Conservation (phyloP, 1,140 invertebrate species). For the Drosophila mojavensis region DNA sequence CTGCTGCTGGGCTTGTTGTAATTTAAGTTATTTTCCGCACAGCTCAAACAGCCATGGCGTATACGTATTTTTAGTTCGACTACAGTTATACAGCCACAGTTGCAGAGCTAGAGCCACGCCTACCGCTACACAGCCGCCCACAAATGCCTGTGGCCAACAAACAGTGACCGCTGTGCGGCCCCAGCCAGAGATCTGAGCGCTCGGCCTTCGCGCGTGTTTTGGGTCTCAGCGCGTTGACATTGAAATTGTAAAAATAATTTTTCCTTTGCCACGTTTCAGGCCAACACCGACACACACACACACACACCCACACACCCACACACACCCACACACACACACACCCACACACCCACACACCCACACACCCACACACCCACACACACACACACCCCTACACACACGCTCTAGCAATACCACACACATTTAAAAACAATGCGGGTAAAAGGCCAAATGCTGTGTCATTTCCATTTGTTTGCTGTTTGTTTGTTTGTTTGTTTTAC, state of each 20-base stretch:
- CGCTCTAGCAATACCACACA: not conserved
- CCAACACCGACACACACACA: constrained; percentile 18
- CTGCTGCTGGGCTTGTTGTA: constrained; percentile 46
- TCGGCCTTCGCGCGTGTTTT: constrained; percentile 56
- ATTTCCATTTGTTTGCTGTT: constrained; percentile 33
- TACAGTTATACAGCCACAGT: constrained; percentile 14
- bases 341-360: not conserved
- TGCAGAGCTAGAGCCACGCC: not conserved
- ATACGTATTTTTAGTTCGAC: constrained; percentile 54
- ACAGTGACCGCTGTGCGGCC: constrained; percentile 17
- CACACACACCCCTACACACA: constrained; percentile 13
- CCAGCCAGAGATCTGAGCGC: constrained; percentile 12
- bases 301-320: not conserved
- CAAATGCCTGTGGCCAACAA: constrained; percentile 2
- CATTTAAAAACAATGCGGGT: constrained; percentile 42
- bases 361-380: constrained; percentile 1
- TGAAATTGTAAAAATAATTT: constrained; percentile 81
- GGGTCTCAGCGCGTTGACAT: constrained; percentile 63
- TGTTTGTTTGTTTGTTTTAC: constrained; percentile 14
- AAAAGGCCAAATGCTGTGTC: constrained; percentile 55
- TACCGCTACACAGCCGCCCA: not conserved
- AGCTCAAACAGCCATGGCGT: too few relatives aligned
- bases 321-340: constrained; percentile 12
- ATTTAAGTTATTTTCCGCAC: constrained; percentile 53
- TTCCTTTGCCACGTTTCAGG: constrained; percentile 40